phyloP scores from a whole-genome alignment of 2,888 invertebrate species.

The Trimorus sp. region DNA sequence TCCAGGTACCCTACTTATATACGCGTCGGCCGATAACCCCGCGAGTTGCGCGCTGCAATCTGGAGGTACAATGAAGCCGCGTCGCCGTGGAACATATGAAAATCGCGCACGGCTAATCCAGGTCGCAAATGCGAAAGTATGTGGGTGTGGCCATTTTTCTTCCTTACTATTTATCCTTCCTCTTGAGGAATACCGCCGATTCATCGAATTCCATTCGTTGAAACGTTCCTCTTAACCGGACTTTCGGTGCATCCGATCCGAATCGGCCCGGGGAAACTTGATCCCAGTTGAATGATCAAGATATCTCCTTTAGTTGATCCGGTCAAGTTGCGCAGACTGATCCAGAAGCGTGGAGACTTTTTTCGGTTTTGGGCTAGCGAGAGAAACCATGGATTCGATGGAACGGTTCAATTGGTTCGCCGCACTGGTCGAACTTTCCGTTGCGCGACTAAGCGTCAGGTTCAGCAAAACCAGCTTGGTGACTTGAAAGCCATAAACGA shows the following conservation, averaged over 20 bases:
- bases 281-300: too few species aligned
- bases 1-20: slow-evolving; percentile 44
- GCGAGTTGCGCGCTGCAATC: slow-evolving; percentile 38
- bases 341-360: background rate
- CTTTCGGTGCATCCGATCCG: too few species aligned
- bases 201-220: too few species aligned
- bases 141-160: slow-evolving; percentile 59
- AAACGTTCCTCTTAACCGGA: too few species aligned
- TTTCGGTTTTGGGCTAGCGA: too few species aligned
- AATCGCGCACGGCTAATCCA: slow-evolving; percentile 51
- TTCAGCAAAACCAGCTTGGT: slow-evolving; percentile 53
- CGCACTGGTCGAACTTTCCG: slow-evolving; percentile 20
- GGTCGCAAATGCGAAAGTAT: slow-evolving; percentile 51
- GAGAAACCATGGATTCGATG: too few species aligned
- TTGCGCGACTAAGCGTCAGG: slow-evolving; percentile 43
- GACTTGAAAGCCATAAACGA: slow-evolving; percentile 41
- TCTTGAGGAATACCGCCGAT: slow-evolving; percentile 26
- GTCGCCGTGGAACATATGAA: slow-evolving; percentile 38
- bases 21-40: slow-evolving; percentile 56
- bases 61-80: slow-evolving; percentile 49
- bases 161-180: too few species aligned
- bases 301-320: too few species aligned
- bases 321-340: too few species aligned
- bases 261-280: too few species aligned
- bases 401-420: background rate